Evolutionary conservation across 2,797 vertebrate genomes (phyloP), one percentile per base, ranked within the genome.

Genomic region (Anolis apletophallus): DNA sequence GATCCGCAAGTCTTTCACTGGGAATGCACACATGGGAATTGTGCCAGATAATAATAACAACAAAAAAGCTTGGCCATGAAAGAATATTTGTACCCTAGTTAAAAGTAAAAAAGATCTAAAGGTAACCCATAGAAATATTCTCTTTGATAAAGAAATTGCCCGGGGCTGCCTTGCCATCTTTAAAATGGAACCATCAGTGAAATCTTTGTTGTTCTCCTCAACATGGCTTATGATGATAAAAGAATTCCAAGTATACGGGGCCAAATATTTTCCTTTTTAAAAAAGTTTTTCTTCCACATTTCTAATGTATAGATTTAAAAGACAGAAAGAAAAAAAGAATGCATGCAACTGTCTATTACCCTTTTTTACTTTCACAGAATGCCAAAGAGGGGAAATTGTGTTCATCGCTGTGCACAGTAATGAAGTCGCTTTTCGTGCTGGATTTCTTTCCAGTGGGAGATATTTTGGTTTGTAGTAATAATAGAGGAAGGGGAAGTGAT

Each of bases 371-470:
- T 88, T 88, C 34, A 32, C 76, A 55, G 32, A 40, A 61, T 83
- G 75, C 85, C 40, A 5, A 40, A 13, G 29, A 84, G 83, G 84
- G 91, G 79, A 90, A 85, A 74, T 68, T 23, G 29, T 83, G 88
- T 91, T 93, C 88, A 82, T 88, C 0, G 0, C 57, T 55, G 68
- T 26, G n/a, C 73, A 69, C 72, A 72, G 55, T 87, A 88, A 90
- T 72, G 86, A 90, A 89, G 81, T 86, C 72, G 86, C 64, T 92
- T 90, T 90, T 91, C 52, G 32, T 88, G 71, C 55, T 68, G 86
- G 19, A 71, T 92, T 87, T 88, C 83, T 87, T 80, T 87, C 54
- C 72, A 80, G 52, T 81, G 72, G 89, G 88, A 94, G 88, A 74
- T 5, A 0, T 79, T 75, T 88, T 52, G 67, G 12, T 87, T 91